Conservation (phyloP, 2,113 vertebrate species). For the Boleophthalmus pectinirostris region DNA sequence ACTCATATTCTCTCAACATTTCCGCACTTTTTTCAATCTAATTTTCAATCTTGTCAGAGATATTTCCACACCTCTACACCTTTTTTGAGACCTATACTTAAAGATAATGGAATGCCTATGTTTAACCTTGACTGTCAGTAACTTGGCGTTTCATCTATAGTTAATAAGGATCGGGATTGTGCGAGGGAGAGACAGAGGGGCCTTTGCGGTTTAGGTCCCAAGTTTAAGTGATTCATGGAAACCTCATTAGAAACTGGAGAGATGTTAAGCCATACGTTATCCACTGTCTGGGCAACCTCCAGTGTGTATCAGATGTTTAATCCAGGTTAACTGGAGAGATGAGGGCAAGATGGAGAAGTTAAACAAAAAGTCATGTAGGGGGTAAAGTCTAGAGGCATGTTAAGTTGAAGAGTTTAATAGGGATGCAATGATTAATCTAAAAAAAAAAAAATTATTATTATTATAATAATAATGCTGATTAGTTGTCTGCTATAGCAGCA, state of each 20-base stretch:
- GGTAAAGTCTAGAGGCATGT: background rate
- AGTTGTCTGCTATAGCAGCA: background rate
- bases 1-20: background rate
- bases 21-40: background rate
- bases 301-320: slow-evolving; percentile 20
- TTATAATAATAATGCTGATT: no score
- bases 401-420: background rate
- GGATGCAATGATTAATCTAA: no score
- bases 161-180: slow-evolving; percentile 44
- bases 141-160: slow-evolving; percentile 57
- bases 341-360: background rate
- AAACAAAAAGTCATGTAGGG: slow-evolving; percentile 18
- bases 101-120: slow-evolving; percentile 37
- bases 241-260: slow-evolving; percentile 58
- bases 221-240: slow-evolving; percentile 52
- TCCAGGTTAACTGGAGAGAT: slow-evolving; percentile 12
- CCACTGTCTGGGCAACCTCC: background rate
- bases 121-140: slow-evolving; percentile 28
- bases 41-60: slow-evolving; percentile 8
- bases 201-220: slow-evolving; percentile 1
- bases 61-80: slow-evolving; percentile 17
- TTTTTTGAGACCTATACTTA: slow-evolving; percentile 1
- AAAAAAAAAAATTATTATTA: no score
- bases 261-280: slow-evolving; percentile 34
- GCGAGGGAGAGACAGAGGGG: slow-evolving; percentile 27